These are phyloP conservation scores for Aurelia aurita DNA, from an alignment of 30 jellyfish, hydroid and myxozoan species.

Conservation along the genomic window DNA sequence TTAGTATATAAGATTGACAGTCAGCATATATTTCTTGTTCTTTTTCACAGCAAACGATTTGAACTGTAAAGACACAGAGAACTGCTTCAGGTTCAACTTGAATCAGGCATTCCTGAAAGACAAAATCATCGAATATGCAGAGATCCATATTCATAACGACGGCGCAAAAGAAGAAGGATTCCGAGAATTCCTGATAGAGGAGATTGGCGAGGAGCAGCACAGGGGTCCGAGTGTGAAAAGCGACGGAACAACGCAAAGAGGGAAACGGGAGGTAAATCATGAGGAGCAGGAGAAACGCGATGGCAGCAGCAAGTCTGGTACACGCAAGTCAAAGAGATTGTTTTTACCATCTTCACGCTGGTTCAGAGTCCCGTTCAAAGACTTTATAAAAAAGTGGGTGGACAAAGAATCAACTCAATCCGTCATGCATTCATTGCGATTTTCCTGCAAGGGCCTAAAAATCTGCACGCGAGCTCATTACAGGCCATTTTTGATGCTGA, in stretches of 20 bases:
- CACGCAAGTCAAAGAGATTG: no score
- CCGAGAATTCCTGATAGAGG: not conserved
- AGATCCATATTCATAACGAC: conserved; percentile 51
- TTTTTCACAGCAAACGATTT: conserved; percentile 16
- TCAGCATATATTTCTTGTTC: not conserved
- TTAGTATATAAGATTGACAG: not conserved
- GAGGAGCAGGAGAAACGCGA: no score
- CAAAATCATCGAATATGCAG: conserved; percentile 40
- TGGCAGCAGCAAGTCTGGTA: no score
- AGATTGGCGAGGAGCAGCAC: not conserved
- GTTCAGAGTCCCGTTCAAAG: not conserved
- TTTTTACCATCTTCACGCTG: not conserved
- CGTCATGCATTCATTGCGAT: conserved; percentile 14
- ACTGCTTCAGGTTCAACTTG: conserved; percentile 50
- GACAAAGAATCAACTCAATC: not conserved
- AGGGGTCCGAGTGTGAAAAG: not conserved
- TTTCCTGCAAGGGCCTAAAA: conserved; percentile 27
- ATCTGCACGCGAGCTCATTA: conserved; percentile 38
- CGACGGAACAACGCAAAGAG: no score
- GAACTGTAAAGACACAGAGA: conserved; percentile 21
- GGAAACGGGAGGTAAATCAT: no score
- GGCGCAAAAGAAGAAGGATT: conserved; percentile 3
- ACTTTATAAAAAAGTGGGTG: conserved; percentile 19
- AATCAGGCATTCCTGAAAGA: conserved; percentile 25
- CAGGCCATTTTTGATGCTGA: conserved; percentile 64